Evolutionary conservation across 2,888 invertebrate genomes (phyloP), one percentile per base, ranked within the genome.

Genomic region (Drosophila lutescens): DNA sequence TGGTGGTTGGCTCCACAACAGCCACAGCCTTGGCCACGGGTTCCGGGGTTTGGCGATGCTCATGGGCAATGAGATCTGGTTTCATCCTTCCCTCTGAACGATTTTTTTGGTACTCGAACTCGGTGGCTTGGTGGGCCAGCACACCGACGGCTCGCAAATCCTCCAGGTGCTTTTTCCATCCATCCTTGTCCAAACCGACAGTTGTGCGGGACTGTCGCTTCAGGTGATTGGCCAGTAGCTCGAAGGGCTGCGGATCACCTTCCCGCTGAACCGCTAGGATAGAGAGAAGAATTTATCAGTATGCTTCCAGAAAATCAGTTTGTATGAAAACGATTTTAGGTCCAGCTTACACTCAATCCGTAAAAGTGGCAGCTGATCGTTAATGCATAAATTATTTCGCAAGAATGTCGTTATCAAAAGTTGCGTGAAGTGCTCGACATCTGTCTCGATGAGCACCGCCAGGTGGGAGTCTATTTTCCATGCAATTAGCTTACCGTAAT

Each of bases 381-480:
- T 96, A 81, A 97, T 95, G 80, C 95, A 94, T 87, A 96, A 94
- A 90, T 95, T 93, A 83, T 94, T 95, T 81, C 95, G 94, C 89
- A 96, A 94, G 91, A 96, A 95, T 82, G 95, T 94, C 74, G 95
- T 94, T 51, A 95, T 94, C 74, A 97, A 93, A 79, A 95, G 94
- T 84, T 91, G 89, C 70, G 96, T 95, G 50, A 97, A 94, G 84
- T 95, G 94, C 86, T 95, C 95, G 79, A 96, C 93, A 90, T 97
- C 96, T 47, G 96, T 96, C 91, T 95, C 95, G 61, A 97, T 86
- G 71, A 97, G 94, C 76, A 96, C 93, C 55, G 95, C 95, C 86
- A 97, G 94, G 89, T 95, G 94, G 75, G 95, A 95, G 56, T 95
- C 94, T 56, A 95, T 95, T 88, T 95, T 96, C 97, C 97, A 97